These are phyloP conservation scores for Pluvialis apricaria DNA, from an alignment of 2,113 vertebrate genomes.

Conservation along the genomic window DNA sequence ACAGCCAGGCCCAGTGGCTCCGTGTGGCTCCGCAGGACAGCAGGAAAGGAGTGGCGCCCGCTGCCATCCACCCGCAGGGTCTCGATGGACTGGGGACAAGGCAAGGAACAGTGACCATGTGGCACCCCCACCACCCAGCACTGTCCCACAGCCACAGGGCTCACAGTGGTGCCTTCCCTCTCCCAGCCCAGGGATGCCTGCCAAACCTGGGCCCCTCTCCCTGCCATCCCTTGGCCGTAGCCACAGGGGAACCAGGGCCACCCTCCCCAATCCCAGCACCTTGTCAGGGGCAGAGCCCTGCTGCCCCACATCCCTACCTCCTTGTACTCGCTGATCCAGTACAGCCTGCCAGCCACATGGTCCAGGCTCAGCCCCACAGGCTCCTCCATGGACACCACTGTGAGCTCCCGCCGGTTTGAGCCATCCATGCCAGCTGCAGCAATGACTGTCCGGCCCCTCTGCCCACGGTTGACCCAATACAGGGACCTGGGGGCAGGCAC, in stretches of 20 bases:
- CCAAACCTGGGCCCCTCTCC: background rate
- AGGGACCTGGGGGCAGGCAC: slow-evolving; percentile 69
- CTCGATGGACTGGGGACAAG: slow-evolving; percentile 81
- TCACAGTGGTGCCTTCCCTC: background rate
- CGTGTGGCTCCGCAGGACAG: slow-evolving; percentile 64
- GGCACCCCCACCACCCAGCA: background rate
- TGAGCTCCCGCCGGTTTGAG: slow-evolving; percentile 72
- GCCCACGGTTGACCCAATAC: slow-evolving; percentile 85
- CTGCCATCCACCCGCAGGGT: slow-evolving; percentile 79
- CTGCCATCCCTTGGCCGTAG: background rate
- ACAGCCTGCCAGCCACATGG: slow-evolving; percentile 76
- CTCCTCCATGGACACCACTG: slow-evolving; percentile 75
- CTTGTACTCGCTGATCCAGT: slow-evolving; percentile 88
- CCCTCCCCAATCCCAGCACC: background rate
- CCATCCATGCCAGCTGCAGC: slow-evolving; percentile 88
- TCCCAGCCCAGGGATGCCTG: background rate
- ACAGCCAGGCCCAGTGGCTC: slow-evolving; percentile 70
- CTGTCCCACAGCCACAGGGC: accelerated
- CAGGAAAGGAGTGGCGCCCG: slow-evolving; percentile 73
- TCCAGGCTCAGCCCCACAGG: slow-evolving; percentile 82
- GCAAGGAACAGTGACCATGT: accelerated
- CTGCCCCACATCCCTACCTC: slow-evolving; percentile 64
- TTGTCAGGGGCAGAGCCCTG: background rate
- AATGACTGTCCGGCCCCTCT: slow-evolving; percentile 69
- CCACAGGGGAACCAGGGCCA: background rate